phyloP scores from a whole-genome alignment of 2,113 vertebrate genomes.

The Halcyon senegalensis region DNA sequence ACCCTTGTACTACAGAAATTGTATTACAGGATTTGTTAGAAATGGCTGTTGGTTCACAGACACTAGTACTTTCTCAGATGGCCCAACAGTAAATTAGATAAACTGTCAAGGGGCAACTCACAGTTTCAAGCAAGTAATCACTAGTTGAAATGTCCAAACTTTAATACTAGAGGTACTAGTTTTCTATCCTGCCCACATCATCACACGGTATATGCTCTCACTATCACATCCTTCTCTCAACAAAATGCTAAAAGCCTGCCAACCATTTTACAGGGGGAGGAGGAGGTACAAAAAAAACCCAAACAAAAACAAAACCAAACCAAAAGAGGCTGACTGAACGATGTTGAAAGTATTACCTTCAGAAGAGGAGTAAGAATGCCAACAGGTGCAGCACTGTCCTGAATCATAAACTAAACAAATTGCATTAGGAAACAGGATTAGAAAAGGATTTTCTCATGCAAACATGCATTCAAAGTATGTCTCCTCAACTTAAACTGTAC shows the following conservation, averaged over 20 bases:
- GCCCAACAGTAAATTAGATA: not conserved
- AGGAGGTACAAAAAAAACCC: not conserved
- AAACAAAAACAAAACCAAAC: not conserved
- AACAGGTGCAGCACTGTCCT: not conserved
- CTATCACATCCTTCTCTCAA: not conserved
- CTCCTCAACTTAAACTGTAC: not conserved
- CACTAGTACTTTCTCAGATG: not conserved
- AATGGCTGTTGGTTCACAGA: not conserved
- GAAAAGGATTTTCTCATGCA: conserved; percentile 8
- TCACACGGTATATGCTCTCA: rapidly evolving
- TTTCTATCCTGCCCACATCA: not conserved
- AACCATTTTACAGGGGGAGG: not conserved
- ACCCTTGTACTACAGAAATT: not conserved
- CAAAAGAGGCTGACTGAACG: not conserved
- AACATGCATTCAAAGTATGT: not conserved
- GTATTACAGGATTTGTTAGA: not conserved
- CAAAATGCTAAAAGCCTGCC: not conserved
- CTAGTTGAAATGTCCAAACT: not conserved
- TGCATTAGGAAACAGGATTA: not conserved
- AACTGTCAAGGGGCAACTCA: not conserved
- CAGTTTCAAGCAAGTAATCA: not conserved
- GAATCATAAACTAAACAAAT: not conserved
- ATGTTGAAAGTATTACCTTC: not conserved
- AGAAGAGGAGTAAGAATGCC: not conserved
- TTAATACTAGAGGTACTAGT: not conserved